Base-by-base conservation (phyloP, 2,888 invertebrate species). In the Torymus texanus region DNA sequence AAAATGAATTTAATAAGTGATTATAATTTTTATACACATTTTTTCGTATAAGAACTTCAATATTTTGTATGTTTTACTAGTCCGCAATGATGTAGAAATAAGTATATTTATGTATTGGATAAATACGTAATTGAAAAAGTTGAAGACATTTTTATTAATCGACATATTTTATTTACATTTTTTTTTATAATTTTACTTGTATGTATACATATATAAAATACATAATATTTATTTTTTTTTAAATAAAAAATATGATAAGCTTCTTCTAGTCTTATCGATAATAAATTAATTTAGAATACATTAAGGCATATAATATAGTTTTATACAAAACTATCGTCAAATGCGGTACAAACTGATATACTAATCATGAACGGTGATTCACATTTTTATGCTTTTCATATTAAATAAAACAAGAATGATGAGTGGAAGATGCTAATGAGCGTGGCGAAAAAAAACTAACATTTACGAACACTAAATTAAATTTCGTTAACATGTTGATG, bases 401-500 rank as follows among this genome's bases (percentile, higher is more conserved):
- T 41, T 41, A 41, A 41, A 41, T 41, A 41, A 41, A 41, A 41
- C 41, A 41, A 41, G 41, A 68, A 68, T 55, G 24, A 65, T 41
- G 8, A 53, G 8, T 71, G 50, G 29, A 58, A 63, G 50, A 63
- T 2, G 72, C 14, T 11, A 78, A 65, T 65, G 53, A 66, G 2
- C 13, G n/a, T 29, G 53, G 16, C 51, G 53, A 56, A 24, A 29
- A 56, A 68, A 56, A 68, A 56, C 8, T 56, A 24, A 68, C 10
- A 29, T 41, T 41, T 41, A 14, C 16, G 8, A 53, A 29, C 55
- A 56, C 14, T 18, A n/a, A 16, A n/a, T 86, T 86, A 90, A 59
- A 90, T 85, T 84, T 90, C 90, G 81, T 90, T 90, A 2, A 89
- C 88, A 81, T 89, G 89, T 73, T 89, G 90, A 83, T 89, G 90